Base-by-base conservation (phyloP, 2,113 vertebrate genomes). In the Zapornia atra region DNA sequence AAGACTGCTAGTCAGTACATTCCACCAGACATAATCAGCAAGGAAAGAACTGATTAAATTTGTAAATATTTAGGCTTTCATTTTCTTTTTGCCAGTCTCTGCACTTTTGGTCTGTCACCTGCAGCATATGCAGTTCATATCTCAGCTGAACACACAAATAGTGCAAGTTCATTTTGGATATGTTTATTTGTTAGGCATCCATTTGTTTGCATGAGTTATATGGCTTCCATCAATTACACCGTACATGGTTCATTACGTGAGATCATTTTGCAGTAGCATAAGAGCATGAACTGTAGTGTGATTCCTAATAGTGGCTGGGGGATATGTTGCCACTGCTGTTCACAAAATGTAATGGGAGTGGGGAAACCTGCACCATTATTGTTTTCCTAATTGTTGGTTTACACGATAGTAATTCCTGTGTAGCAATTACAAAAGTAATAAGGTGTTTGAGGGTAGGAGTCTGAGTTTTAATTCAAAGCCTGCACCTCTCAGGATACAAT, bases 121-220 rank as follows among this genome's bases (percentile, higher is more conserved):
- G 66, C 88, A 91, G 78, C 54, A 87, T 78, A 85, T 2, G 8
- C 54, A 87, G 70, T 69, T 92, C 69, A 11, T 84, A 69, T 91
- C 65, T 96, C 88, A 93, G 90, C 86, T 94, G 86, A 96, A 53
- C 57, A 93, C 83, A 92, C 85, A 95, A 86, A 94, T 3, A 72
- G 70, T 76, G 34, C 51, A 69, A 88, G 83, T 95, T 96, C 83
- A 93, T 96, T 97, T 87, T 33, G 34, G 66, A 60, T 92, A 68
- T 85, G 80, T 91, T 95, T 96, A 79, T 95, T 95, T 96, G 86
- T 93, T 94, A 96, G 86, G 64, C 48, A 88, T 86, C 86, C 59
- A 50, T 88, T 95, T 97, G 86, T 95, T 97, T 95, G 92, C 82
- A 84, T 85, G 88, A 84, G 86, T 93, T 92, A 65, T 82, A 82